Conservation (phyloP, 2,113 vertebrate species). For the Fregetta grallaria region DNA sequence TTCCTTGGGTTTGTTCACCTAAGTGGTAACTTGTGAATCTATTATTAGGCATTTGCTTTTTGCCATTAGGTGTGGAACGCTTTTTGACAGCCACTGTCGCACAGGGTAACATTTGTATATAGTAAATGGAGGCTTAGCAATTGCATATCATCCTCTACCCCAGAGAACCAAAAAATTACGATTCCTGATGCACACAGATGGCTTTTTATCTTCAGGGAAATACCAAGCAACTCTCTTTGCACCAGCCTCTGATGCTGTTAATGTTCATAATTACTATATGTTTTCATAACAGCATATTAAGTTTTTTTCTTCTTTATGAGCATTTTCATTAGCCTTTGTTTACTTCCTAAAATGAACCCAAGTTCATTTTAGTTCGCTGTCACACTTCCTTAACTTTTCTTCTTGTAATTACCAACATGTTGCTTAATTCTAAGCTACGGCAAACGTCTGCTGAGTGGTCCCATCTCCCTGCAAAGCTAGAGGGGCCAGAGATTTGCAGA, state of each 20-base stretch:
- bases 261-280: slow-evolving; percentile 57
- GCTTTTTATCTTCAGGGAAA: slow-evolving; percentile 52
- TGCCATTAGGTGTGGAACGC: neutral
- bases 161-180: neutral
- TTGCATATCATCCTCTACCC: neutral
- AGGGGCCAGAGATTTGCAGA: neutral
- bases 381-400: slow-evolving; percentile 18
- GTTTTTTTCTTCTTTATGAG: slow-evolving; percentile 43
- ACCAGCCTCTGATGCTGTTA: slow-evolving; percentile 44
- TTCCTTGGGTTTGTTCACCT: neutral
- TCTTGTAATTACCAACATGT: neutral
- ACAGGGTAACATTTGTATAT: neutral
- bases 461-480: neutral
- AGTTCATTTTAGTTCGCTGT: neutral
- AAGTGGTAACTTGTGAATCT: neutral
- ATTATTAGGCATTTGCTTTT: neutral
- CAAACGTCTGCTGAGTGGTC: neutral
- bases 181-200: slow-evolving; percentile 54
- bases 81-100: neutral
- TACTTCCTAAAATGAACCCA: slow-evolving; percentile 10
- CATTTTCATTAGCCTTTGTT: slow-evolving; percentile 54
- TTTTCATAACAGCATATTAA: slow-evolving; percentile 55
- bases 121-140: slow-evolving; percentile 12
- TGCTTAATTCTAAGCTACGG: neutral
- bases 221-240: slow-evolving; percentile 27